phyloP scores from a whole-genome alignment of 2,113 vertebrate species.

The Morone saxatilis region DNA sequence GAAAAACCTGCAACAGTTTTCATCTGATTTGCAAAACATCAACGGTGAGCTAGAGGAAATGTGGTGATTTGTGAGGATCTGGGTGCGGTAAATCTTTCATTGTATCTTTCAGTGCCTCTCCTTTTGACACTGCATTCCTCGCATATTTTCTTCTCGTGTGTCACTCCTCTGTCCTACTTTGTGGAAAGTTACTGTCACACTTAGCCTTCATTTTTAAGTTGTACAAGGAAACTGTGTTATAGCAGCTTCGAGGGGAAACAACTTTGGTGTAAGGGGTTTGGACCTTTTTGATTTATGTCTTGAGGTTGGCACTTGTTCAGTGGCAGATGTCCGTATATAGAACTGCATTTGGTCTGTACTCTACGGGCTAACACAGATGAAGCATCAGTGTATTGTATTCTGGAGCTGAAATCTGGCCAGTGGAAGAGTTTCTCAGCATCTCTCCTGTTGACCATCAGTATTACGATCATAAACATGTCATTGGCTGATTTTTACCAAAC shows the following conservation, averaged over 20 bases:
- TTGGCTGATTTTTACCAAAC: neutral
- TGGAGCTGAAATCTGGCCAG: neutral
- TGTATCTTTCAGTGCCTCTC: neutral
- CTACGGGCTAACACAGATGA: too few species aligned
- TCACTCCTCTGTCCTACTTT: conserved; percentile 2
- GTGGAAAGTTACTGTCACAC: neutral
- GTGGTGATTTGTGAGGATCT: neutral
- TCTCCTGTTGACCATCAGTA: neutral
- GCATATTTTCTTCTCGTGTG: too few species aligned
- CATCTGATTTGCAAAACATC: neutral
- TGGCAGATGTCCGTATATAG: too few species aligned
- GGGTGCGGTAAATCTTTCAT: too few species aligned
- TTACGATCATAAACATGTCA: neutral
- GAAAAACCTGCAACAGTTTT: neutral
- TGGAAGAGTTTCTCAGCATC: neutral
- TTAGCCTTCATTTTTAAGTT: neutral
- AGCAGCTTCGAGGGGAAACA: neutral
- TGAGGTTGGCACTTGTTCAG: too few species aligned
- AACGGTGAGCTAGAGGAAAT: neutral
- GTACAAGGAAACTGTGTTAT: neutral
- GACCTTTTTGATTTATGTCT: neutral
- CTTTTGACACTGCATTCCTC: too few species aligned
- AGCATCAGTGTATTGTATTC: neutral
- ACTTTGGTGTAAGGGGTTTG: neutral
- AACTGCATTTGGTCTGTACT: too few species aligned